Conservation (phyloP, 2,113 vertebrate species). For the Paradisaea rubra region DNA sequence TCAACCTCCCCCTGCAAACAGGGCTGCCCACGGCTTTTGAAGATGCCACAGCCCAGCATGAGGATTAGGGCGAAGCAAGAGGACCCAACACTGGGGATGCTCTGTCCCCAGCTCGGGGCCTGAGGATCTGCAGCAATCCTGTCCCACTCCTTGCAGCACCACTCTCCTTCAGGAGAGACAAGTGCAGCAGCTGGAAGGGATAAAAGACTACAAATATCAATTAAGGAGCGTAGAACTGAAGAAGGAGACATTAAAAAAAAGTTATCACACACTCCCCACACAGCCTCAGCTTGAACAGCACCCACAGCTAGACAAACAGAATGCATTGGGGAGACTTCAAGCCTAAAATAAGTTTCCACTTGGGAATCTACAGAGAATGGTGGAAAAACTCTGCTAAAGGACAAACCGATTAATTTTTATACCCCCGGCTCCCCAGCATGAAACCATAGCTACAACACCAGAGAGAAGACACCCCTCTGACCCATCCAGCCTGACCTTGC, state of each 20-base stretch:
- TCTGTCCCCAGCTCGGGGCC: not conserved
- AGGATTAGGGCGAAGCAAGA: not conserved
- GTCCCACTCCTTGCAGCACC: not conserved
- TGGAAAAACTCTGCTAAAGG: not conserved
- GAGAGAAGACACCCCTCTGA: not conserved
- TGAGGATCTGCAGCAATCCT: not conserved
- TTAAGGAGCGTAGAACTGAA: not conserved
- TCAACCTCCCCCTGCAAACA: not conserved
- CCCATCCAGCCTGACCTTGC: not conserved
- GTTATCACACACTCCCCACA: not conserved
- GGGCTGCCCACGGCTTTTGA: not conserved
- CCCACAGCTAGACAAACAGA: not conserved
- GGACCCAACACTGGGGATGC: not conserved
- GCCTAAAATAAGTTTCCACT: not conserved
- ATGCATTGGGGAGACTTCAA: not conserved
- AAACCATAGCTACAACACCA: not conserved
- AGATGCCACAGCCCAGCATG: not conserved
- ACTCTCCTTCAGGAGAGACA: not conserved
- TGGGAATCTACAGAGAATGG: not conserved
- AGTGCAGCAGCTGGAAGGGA: not conserved
- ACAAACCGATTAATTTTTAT: not conserved
- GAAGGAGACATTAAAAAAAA: not conserved
- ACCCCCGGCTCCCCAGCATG: fast-evolving
- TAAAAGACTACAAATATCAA: not conserved
- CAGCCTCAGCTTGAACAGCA: not conserved